Evolutionary conservation across 1,140 invertebrate genomes (phyloP).

Genomic region (Saccostrea echinata): DNA sequence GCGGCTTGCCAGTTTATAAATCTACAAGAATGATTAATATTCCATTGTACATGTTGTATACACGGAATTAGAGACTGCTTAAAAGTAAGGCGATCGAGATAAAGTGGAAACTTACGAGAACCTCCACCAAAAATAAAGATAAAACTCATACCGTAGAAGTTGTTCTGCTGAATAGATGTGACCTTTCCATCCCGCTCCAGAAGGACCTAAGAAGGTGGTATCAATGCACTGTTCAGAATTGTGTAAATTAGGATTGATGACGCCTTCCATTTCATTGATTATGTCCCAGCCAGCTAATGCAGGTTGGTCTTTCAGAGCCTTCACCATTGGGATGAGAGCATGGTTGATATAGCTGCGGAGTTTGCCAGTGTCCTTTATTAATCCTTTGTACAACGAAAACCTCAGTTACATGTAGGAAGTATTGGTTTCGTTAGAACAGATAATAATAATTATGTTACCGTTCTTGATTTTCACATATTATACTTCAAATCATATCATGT

Average conservation of each 20-base stretch:
- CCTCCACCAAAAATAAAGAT: neutral
- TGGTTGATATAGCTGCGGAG: constrained; percentile 79
- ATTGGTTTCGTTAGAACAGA: too few species aligned
- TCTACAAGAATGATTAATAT: constrained; percentile 34
- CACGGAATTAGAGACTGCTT: too few species aligned
- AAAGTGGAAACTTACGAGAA: neutral
- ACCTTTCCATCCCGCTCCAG: constrained; percentile 78
- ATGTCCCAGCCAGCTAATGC: constrained; percentile 80
- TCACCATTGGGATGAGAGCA: constrained; percentile 74
- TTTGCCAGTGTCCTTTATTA: constrained; percentile 78
- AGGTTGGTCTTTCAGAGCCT: constrained; percentile 75
- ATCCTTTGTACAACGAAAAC: too few species aligned
- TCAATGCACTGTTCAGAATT: constrained; percentile 77
- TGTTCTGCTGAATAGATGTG: constrained; percentile 63
- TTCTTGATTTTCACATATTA: too few species aligned
- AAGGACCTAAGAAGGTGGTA: constrained; percentile 67
- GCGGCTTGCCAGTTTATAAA: constrained; percentile 79
- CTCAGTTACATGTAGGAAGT: too few species aligned
- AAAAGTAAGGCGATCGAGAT: too few species aligned
- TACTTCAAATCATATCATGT: too few species aligned
- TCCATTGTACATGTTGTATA: too few species aligned
- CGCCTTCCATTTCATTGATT: constrained; percentile 80
- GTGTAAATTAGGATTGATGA: constrained; percentile 68
- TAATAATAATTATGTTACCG: too few species aligned
- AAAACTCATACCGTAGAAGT: constrained; percentile 59